phyloP scores from a whole-genome alignment of 2,797 vertebrate genomes.

The Zonotrichia albicollis region DNA sequence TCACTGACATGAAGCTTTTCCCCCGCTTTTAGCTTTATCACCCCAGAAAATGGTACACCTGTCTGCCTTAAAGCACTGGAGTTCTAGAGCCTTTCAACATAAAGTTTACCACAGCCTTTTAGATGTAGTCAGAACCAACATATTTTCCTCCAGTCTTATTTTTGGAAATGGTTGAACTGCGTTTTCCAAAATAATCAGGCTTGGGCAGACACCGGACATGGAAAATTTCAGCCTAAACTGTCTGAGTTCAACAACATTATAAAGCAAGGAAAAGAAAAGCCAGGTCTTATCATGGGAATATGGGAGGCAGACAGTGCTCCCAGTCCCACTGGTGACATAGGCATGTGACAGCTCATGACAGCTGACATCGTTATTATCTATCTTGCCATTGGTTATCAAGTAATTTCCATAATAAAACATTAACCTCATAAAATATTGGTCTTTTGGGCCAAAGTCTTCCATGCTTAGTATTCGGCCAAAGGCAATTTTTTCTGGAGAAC shows the following conservation, averaged over 20 bases:
- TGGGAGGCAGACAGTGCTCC: background rate
- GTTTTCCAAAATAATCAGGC: constrained; percentile 62
- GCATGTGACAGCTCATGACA: background rate
- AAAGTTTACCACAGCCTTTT: constrained; percentile 27
- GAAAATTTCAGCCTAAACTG: constrained; percentile 46
- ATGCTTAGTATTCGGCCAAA: background rate
- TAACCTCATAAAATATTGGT: background rate
- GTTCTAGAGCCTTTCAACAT: constrained; percentile 18
- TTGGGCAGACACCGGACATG: constrained; percentile 23
- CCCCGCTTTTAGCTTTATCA: background rate
- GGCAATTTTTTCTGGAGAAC: background rate
- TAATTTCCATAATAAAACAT: background rate
- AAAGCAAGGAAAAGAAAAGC: constrained; percentile 18
- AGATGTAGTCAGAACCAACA: constrained; percentile 32
- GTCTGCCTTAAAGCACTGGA: background rate
- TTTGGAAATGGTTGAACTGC: constrained; percentile 51
- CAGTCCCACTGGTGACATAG: background rate
- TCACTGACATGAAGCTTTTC: background rate
- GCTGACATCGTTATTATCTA: background rate
- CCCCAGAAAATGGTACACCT: background rate
- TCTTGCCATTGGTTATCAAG: background rate
- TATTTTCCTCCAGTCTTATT: constrained; percentile 55
- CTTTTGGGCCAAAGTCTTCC: background rate
- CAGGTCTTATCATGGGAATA: background rate
- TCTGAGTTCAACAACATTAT: background rate